Evolutionary conservation across 1,140 invertebrate species (phyloP), one percentile per base, ranked within the genome.

Genomic region (Ectropis grisescens): DNA sequence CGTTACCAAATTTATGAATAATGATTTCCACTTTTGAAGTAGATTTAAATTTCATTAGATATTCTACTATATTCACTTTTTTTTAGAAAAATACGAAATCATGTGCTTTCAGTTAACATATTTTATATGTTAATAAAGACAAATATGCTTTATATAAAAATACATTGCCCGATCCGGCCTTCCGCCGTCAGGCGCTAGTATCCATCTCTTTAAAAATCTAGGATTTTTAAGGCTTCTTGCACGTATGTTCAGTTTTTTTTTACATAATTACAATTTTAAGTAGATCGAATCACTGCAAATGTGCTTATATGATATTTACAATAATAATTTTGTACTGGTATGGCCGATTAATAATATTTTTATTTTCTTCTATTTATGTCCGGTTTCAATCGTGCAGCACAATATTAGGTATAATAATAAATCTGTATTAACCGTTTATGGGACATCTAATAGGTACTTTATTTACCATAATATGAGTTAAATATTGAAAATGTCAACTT

Each of bases 121-220:
- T 80, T 67, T 68, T 76, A 80, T 80, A 80, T 80, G 75, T 80
- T 76, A 80, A 74, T 76, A 76, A 80, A 80, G 70, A 75, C 68
- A 67, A 74, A 80, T 80, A 80, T 75, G 59, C 57, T 76, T 69
- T 75, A 80, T 69, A 80, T 69, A 80, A 80, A 80, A 80, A 80
- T 80, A 80, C 69, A 76, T 72, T 58, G 64, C 61, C 68, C 66
- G 47, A 43, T 47, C 54, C 56, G 59, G 52, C 60, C 68, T 44
- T 51, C 42, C 54, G 51, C 59, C 67, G 50, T 52, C 62, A 62
- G 69, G 64, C 62, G 58, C 64, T 75, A 74, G 69, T 74, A 74
- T 65, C 69, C 69, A 74, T 67, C 61, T 60, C 45, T 57, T 76
- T 72, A 74, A 80, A 80, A 80, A 76, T 80, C 71, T 76, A 71